These are phyloP conservation scores for Oasisia sp. DNA, from an alignment of 2,888 invertebrate species.

Conservation along the genomic window DNA sequence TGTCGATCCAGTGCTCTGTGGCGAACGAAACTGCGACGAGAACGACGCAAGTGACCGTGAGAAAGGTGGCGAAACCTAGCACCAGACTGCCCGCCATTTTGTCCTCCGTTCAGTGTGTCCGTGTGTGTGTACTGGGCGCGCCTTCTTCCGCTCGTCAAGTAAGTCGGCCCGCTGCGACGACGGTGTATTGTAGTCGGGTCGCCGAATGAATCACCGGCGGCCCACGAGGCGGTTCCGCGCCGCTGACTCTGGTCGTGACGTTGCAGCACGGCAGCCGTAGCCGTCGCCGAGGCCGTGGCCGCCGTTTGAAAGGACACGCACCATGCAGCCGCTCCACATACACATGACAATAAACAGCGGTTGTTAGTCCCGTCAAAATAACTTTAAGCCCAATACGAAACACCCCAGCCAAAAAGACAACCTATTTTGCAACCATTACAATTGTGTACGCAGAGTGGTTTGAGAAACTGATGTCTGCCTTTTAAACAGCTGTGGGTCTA, in stretches of 20 bases:
- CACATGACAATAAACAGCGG: too few relatives aligned
- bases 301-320: too few relatives aligned
- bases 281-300: too few relatives aligned
- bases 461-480: too few relatives aligned
- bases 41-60: conserved; percentile 19
- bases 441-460: too few relatives aligned
- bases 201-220: neutral
- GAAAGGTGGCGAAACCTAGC: conserved; percentile 21
- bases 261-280: neutral
- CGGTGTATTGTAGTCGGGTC: conserved; percentile 1
- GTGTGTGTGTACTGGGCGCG: conserved; percentile 11
- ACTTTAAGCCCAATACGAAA: too few relatives aligned
- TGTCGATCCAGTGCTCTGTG: conserved; percentile 58
- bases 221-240: neutral
- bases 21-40: conserved; percentile 54
- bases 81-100: conserved; percentile 21
- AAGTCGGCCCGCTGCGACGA: neutral
- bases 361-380: too few relatives aligned
- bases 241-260: neutral
- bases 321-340: too few relatives aligned
- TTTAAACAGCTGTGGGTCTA: too few relatives aligned
- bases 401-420: too few relatives aligned
- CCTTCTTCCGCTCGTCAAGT: neutral
- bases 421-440: too few relatives aligned
- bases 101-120: conserved; percentile 6